Evolutionary conservation across 2,888 invertebrate genomes (phyloP).

Genomic region (Acanthosepion pharaonis): DNA sequence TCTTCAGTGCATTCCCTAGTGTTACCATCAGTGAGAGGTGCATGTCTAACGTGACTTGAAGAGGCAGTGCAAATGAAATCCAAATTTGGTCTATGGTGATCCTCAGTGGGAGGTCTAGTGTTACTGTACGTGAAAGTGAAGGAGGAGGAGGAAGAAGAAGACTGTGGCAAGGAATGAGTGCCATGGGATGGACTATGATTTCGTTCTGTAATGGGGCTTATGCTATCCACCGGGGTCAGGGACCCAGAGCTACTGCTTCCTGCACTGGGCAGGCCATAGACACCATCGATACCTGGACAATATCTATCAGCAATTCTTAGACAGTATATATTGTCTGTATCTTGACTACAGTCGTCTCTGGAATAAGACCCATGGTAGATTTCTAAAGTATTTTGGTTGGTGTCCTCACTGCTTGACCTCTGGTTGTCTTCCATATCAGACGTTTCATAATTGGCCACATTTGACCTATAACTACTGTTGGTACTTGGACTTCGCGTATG

Average conservation of each 20-base stretch:
- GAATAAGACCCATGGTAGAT: not conserved
- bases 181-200: slow-evolving; percentile 33
- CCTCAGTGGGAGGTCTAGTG: slow-evolving; percentile 14
- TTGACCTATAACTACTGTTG: slow-evolving; percentile 44
- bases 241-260: slow-evolving; percentile 23
- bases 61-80: not conserved
- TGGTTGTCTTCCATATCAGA: slow-evolving; percentile 43
- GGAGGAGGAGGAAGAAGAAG: slow-evolving; percentile 33
- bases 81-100: not conserved
- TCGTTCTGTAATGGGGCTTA: not conserved
- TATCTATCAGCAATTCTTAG: slow-evolving; percentile 9
- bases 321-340: not conserved
- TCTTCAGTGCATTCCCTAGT: slow-evolving; percentile 23
- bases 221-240: not conserved
- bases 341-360: not conserved
- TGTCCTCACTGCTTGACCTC: slow-evolving; percentile 44
- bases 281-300: not conserved
- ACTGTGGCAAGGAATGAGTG: slow-evolving; percentile 23
- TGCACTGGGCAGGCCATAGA: not conserved
- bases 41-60: slow-evolving; percentile 20
- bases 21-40: not conserved
- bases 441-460: slow-evolving; percentile 39
- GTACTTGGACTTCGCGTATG: slow-evolving; percentile 34
- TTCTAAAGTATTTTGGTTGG: slow-evolving; percentile 37
- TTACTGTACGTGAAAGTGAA: slow-evolving; percentile 22